These are phyloP conservation scores for Eleutherodactylus coqui DNA, from an alignment of 2,797 vertebrate genomes.

Conservation along the genomic window DNA sequence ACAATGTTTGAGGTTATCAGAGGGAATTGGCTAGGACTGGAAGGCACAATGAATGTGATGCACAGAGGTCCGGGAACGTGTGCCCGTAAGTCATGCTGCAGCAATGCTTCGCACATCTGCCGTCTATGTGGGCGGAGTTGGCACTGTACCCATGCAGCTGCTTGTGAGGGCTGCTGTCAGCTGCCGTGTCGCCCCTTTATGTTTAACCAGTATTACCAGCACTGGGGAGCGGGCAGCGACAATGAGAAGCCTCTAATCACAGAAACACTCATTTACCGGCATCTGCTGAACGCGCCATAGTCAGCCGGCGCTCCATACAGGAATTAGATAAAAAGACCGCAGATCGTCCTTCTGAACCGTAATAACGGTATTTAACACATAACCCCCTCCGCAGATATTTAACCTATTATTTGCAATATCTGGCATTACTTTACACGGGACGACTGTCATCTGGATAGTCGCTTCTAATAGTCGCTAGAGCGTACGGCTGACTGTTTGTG, in stretches of 20 bases:
- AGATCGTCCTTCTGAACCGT: background rate
- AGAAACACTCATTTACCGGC: conserved; percentile 74
- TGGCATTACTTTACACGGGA: background rate
- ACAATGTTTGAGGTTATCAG: conserved; percentile 17
- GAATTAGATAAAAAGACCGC: conserved; percentile 7
- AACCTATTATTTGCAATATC: conserved; percentile 6
- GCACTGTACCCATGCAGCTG: conserved; percentile 73
- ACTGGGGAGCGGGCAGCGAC: conserved; percentile 70
- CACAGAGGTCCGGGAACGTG: background rate
- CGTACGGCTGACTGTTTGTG: too few species aligned
- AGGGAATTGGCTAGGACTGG: background rate
- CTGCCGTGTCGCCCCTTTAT: conserved; percentile 64
- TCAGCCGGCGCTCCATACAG: conserved; percentile 10
- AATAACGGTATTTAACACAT: background rate
- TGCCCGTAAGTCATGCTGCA: background rate
- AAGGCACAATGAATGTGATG: background rate
- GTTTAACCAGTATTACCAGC: conserved; percentile 63
- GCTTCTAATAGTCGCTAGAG: too few species aligned
- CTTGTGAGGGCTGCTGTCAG: conserved; percentile 64
- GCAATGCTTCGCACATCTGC: conserved; percentile 61
- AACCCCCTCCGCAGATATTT: background rate
- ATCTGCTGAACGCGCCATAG: conserved; percentile 29
- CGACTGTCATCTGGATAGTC: too few species aligned
- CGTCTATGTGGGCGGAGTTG: conserved; percentile 56
- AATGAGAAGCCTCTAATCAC: conserved; percentile 72